A percentile compares a stretch with the other conserved stretches of the same genome.
Evolutionary conservation across 2,888 invertebrate genomes (phyloP).

Genomic region (Eupithecia inturbata): DNA sequence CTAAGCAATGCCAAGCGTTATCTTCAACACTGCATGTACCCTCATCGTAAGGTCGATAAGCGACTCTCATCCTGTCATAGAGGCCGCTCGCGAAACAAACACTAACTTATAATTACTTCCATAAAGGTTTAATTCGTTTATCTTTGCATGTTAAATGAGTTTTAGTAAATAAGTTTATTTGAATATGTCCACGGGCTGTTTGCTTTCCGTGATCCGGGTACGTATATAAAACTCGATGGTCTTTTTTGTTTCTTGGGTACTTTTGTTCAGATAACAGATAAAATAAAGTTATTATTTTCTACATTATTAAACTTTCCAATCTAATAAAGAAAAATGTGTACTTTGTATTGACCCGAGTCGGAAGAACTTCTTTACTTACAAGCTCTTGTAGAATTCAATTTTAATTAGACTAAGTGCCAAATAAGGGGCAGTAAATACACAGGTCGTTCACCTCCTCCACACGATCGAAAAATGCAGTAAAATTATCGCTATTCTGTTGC

Average conservation of each 20-base stretch:
- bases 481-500: no score
- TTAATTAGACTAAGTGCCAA: no score
- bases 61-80: background rate
- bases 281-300: background rate
- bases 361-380: background rate
- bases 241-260: background rate
- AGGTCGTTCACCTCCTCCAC: no score
- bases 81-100: background rate
- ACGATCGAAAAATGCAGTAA: no score
- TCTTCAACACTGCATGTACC: background rate
- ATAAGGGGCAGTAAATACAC: no score
- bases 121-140: slow-evolving; percentile 13
- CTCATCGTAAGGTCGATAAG: background rate
- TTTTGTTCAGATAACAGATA: background rate
- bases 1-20: background rate
- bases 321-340: background rate
- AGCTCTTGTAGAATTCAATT: background rate
- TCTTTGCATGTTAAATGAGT: slow-evolving; percentile 9
- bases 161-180: background rate
- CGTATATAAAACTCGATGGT: background rate
- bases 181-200: background rate
- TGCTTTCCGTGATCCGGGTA: background rate
- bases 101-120: slow-evolving; percentile 15
- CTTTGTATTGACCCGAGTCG: background rate
- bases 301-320: background rate